These are phyloP conservation scores for Bugulina stolonifera DNA, from an alignment of 2,888 invertebrate species.

Conservation along the genomic window DNA sequence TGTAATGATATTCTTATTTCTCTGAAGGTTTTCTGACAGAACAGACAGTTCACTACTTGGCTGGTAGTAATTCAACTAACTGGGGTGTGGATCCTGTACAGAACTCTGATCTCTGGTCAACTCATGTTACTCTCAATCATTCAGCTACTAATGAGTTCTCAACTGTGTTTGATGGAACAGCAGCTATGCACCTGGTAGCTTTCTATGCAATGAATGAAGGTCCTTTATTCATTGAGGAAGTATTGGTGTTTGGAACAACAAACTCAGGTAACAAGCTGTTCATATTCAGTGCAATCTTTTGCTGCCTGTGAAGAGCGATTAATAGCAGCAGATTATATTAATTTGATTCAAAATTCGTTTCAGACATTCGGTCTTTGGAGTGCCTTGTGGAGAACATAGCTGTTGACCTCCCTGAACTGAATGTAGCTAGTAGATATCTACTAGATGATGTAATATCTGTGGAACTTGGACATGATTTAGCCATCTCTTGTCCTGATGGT, in stretches of 20 bases:
- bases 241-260: neutral
- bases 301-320: too few species aligned
- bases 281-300: too few species aligned
- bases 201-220: neutral
- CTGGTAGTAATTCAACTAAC: neutral
- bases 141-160: too few species aligned
- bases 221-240: neutral
- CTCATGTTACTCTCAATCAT: too few species aligned
- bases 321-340: too few species aligned
- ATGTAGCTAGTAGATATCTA: neutral
- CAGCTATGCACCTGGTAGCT: neutral
- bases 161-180: neutral
- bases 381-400: too few species aligned
- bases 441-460: neutral
- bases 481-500: neutral
- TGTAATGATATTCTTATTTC: too few species aligned
- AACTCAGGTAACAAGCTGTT: too few species aligned
- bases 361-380: too few species aligned
- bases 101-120: too few species aligned
- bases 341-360: too few species aligned
- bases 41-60: neutral
- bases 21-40: neutral
- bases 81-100: neutral
- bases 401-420: neutral
- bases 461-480: neutral